Base-by-base conservation (phyloP, 2,888 invertebrate genomes). In the Callinectes sapidus region DNA sequence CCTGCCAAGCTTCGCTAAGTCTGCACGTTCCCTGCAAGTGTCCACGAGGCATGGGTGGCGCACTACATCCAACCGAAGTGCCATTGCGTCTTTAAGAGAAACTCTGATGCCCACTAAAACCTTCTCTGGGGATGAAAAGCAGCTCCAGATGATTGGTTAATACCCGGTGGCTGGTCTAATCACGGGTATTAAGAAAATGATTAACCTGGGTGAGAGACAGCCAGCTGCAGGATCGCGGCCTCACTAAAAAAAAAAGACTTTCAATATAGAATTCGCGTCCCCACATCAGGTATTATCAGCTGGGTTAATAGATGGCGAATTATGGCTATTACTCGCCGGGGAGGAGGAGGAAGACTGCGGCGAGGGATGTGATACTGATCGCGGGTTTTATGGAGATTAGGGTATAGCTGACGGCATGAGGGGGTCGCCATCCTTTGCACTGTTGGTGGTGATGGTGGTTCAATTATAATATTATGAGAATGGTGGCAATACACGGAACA, bases 61-160 rank as follows among this genome's bases (percentile, higher is more conserved):
- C 28, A 86, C 39, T 39, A 0, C 39, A 86, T 18, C 86, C 71
- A 71, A 23, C 28, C 28, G 28, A 13, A 2, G 28, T 23, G 86
- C 18, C 39, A 42, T 42, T 23, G 8, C 42, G 61, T 61, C 61
- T 61, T 18, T 61, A 23, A 28, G 87, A 87, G 87, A 87, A 14
- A 87, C 42, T 42, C 8, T 42, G 87, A 87, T n/a, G 32, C 16
- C 2, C 42, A 87, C 42, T 13, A 48, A 87, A 48, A 35, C 42
- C 39, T 8, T 42, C 42, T 18, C 42, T n/a, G 39, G 8, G 87
- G 48, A 48, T 61, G 48, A 87, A 54, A 87, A 54, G 28, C 28
- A 48, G 87, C 42, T 28, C 71, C 71, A n/a, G 71, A 77, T 77
- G 71, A 77, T 77, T 77, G 71, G 71, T 32, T 77, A 77, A 77